A percentile compares a stretch with the other conserved stretches of the same genome.
These are phyloP conservation scores for Melangyna quadrimaculata DNA, from an alignment of 2,888 invertebrate genomes.

Conservation along the genomic window DNA sequence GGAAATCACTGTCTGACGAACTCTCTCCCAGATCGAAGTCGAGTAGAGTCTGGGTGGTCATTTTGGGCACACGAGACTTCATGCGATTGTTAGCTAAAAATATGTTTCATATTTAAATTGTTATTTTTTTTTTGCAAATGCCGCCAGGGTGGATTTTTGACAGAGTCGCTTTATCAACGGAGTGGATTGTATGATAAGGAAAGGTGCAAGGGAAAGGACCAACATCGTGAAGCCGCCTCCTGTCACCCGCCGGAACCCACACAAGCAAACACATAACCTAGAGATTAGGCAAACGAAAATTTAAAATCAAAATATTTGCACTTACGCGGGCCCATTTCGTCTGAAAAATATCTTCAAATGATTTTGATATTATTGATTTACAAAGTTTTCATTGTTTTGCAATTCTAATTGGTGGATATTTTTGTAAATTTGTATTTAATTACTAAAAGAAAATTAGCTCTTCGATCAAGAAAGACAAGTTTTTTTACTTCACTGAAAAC, in stretches of 20 bases:
- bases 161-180: slow-evolving; percentile 6
- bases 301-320: slow-evolving; percentile 35
- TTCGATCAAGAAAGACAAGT: slow-evolving; percentile 22
- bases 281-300: slow-evolving; percentile 72
- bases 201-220: not conserved
- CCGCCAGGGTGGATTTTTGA: slow-evolving; percentile 30
- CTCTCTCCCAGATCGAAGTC: slow-evolving; percentile 94
- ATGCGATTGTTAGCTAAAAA: slow-evolving; percentile 88
- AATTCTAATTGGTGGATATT: slow-evolving; percentile 28
- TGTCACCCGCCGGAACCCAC: slow-evolving; percentile 52
- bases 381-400: slow-evolving; percentile 39
- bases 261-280: slow-evolving; percentile 49
- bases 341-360: slow-evolving; percentile 14
- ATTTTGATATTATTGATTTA: slow-evolving; percentile 3
- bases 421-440: slow-evolving; percentile 30
- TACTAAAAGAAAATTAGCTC: slow-evolving; percentile 32
- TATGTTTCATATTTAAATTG: not conserved
- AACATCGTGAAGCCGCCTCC: slow-evolving; percentile 80
- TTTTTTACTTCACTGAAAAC: slow-evolving; percentile 36
- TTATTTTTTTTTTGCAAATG: slow-evolving; percentile 20
- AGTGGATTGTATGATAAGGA: not conserved
- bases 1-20: slow-evolving; percentile 96
- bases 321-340: slow-evolving; percentile 72
- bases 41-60: slow-evolving; percentile 87
- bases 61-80: slow-evolving; percentile 87